Evolutionary conservation across 2,888 invertebrate species (phyloP).

Genomic region (Philopedon plagiatum): DNA sequence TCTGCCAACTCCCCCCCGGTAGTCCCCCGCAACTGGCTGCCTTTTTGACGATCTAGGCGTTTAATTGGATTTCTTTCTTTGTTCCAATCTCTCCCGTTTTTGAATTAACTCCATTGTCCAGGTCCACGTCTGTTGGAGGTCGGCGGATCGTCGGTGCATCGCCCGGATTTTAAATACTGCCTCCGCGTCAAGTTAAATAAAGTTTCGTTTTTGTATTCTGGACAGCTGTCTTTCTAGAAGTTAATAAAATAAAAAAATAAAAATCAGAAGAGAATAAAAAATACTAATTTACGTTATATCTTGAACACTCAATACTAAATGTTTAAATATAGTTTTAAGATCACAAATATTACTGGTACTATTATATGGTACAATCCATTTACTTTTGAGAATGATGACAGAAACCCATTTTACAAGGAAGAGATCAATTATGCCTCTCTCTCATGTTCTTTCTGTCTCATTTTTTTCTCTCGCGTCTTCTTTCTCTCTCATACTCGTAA

Average conservation of each 20-base stretch:
- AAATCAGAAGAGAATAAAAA: neutral
- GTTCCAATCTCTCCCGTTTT: constrained; percentile 63
- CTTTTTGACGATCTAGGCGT: constrained; percentile 62
- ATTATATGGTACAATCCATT: too few relatives aligned
- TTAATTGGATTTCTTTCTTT: constrained; percentile 69
- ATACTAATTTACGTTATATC: too few relatives aligned
- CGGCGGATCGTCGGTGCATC: constrained; percentile 22
- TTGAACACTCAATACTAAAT: neutral
- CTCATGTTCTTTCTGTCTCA: too few relatives aligned
- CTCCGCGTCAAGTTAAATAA: constrained; percentile 12
- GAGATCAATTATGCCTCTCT: too few relatives aligned
- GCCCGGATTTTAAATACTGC: constrained; percentile 22
- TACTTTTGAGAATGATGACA: too few relatives aligned
- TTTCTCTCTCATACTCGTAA: too few relatives aligned
- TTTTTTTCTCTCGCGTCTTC: too few relatives aligned
- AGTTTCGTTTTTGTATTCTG: constrained; percentile 12
- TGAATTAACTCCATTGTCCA: constrained; percentile 67
- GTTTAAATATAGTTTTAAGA: too few relatives aligned
- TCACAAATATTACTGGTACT: too few relatives aligned
- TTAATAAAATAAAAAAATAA: neutral
- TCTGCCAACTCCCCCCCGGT: constrained; percentile 9
- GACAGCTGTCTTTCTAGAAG: neutral
- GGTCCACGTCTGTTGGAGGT: constrained; percentile 42
- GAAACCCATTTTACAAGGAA: too few relatives aligned
- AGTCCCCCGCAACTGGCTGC: constrained; percentile 34